These are phyloP conservation scores for Ophion obscuratus DNA, from an alignment of 2,888 invertebrate species.

Conservation along the genomic window DNA sequence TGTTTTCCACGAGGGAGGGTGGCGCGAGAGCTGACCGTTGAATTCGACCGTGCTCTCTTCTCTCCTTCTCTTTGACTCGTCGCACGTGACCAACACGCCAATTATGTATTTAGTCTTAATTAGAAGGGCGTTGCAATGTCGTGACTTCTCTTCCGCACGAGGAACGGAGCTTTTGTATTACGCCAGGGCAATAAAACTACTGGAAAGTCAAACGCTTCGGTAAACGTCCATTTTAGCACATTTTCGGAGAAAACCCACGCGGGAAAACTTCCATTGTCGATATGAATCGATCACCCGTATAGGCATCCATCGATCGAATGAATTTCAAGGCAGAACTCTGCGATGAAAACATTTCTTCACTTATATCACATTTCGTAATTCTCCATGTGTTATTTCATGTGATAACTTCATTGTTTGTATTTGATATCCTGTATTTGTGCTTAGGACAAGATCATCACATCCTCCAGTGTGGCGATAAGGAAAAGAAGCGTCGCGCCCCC, in stretches of 20 bases:
- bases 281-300: slow-evolving; percentile 18
- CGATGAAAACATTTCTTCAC: background rate
- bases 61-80: slow-evolving; percentile 20
- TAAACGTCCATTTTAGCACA: slow-evolving; percentile 40
- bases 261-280: background rate
- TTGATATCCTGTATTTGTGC: background rate
- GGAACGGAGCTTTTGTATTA: slow-evolving; percentile 22
- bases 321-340: background rate
- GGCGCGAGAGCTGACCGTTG: slow-evolving; percentile 78
- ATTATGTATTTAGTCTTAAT: slow-evolving; percentile 82
- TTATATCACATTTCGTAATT: background rate
- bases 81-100: slow-evolving; percentile 81
- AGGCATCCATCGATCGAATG: background rate
- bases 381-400: background rate
- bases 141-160: slow-evolving; percentile 62
- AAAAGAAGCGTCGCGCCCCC: too few relatives aligned
- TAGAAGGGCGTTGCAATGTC: slow-evolving; percentile 78
- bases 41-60: slow-evolving; percentile 73
- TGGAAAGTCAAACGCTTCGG: slow-evolving; percentile 42
- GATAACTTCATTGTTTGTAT: background rate
- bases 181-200: slow-evolving; percentile 49
- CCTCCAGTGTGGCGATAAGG: background rate
- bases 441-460: background rate
- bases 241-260: slow-evolving; percentile 1
- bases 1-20: slow-evolving; percentile 74